Conservation (phyloP, 2,888 invertebrate genomes). For the Acanthoscelides obtectus region DNA sequence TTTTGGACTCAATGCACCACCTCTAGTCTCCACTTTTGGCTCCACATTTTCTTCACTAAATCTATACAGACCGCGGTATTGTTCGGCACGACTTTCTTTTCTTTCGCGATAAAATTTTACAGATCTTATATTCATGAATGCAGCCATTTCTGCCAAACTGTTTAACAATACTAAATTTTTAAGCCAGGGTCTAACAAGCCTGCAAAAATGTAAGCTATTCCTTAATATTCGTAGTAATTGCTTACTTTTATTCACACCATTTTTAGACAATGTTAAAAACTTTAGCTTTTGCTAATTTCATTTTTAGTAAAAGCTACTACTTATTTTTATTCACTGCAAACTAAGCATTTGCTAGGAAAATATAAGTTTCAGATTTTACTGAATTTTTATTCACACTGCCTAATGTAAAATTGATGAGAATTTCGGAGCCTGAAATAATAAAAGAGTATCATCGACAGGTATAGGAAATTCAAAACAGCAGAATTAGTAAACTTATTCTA, state of each 20-base stretch:
- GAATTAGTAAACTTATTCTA: no score
- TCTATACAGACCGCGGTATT: conserved; percentile 9
- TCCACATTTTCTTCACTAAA: conserved; percentile 9
- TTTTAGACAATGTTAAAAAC: no score
- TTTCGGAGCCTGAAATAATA: no score
- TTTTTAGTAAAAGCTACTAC: conserved; percentile 9
- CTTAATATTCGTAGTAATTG: conserved; percentile 9
- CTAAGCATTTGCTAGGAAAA: conserved; percentile 5
- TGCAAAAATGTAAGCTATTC: conserved; percentile 4
- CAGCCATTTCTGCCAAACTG: conserved; percentile 4
- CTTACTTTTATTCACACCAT: conserved; percentile 8
- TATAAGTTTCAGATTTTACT: conserved; percentile 1
- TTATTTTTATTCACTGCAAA: conserved; percentile 1
- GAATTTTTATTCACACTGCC: conserved; percentile 6
- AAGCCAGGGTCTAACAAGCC: conserved; percentile 4
- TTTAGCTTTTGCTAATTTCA: conserved; percentile 6
- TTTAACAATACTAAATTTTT: conserved; percentile 5
- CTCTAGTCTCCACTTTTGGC: conserved; percentile 7
- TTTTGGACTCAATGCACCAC: conserved; percentile 1
- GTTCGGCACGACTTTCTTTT: conserved; percentile 9
- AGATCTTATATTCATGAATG: no score
- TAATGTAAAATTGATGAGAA: no score
- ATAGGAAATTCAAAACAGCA: no score
- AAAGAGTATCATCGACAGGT: no score
- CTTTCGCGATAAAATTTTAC: conserved; percentile 7